Percentiles rank a stretch among this genome's conserved stretches.
phyloP scores from a whole-genome alignment of 2,888 invertebrate genomes.

The Hirtodrosophila alboralis region DNA sequence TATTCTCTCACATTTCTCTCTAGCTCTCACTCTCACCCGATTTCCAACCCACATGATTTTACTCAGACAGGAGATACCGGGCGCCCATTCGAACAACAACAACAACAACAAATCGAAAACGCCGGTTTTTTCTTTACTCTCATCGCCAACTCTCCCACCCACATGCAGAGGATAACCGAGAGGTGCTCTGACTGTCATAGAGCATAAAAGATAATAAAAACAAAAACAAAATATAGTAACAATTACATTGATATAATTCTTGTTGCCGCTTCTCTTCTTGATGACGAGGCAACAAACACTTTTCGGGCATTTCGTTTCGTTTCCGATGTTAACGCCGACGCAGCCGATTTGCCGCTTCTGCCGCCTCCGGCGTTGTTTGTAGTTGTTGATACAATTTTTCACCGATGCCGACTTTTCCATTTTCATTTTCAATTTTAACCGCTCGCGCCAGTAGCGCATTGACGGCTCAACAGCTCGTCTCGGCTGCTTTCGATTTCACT shows the following conservation, averaged over 20 bases:
- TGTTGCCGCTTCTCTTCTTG: constrained; percentile 28
- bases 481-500: constrained; percentile 69
- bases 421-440: constrained; percentile 81
- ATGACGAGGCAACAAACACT: constrained; percentile 56
- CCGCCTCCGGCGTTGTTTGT: constrained; percentile 12
- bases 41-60: constrained; percentile 40
- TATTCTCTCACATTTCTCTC: constrained; percentile 1
- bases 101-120: constrained; percentile 58
- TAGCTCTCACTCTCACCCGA: not conserved
- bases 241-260: constrained; percentile 41
- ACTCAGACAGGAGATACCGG: constrained; percentile 28
- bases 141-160: constrained; percentile 15
- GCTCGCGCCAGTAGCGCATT: constrained; percentile 80
- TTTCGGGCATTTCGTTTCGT: constrained; percentile 62
- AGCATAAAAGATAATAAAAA: constrained; percentile 27
- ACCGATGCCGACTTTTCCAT: constrained; percentile 74
- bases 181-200: constrained; percentile 17
- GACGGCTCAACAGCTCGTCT: constrained; percentile 83
- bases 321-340: constrained; percentile 68
- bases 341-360: constrained; percentile 65
- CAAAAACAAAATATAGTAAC: constrained; percentile 49
- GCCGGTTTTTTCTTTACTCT: constrained; percentile 53
- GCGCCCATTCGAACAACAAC: constrained; percentile 34
- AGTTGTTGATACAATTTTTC: constrained; percentile 58
- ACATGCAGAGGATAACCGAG: constrained; percentile 16